Conservation (phyloP, 2,113 vertebrate species). For the Pygoscelis antarcticus region DNA sequence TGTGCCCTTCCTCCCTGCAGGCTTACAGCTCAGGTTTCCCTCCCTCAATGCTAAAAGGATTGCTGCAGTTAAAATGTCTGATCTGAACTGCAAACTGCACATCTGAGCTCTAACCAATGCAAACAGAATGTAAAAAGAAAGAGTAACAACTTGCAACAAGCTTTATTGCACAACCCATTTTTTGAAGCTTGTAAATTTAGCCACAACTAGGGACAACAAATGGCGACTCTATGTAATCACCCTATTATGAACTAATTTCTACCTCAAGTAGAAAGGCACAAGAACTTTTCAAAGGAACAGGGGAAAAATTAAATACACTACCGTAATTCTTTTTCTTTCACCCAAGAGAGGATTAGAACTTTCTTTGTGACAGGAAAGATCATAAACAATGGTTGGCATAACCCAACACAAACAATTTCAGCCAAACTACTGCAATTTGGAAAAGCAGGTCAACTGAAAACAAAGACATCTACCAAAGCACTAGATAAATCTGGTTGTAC, state of each 20-base stretch:
- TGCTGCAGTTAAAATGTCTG: neutral
- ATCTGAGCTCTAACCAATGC: neutral
- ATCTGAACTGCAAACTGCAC: neutral
- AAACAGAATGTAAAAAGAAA: neutral
- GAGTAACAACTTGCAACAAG: neutral
- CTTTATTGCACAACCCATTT: neutral
- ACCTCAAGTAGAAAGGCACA: neutral
- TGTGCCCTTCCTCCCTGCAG: neutral
- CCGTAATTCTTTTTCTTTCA: neutral
- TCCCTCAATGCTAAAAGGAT: neutral
- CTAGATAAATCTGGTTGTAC: neutral
- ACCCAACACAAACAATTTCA: neutral
- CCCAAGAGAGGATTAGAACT: neutral
- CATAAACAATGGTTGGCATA: neutral
- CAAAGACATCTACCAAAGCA: neutral
- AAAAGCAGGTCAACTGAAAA: constrained; percentile 9
- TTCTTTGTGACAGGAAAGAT: neutral
- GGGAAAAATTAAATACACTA: neutral
- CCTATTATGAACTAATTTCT: neutral
- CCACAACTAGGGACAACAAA: neutral
- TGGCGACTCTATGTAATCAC: neutral
- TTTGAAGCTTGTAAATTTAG: neutral
- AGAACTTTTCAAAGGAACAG: neutral
- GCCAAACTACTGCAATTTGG: neutral
- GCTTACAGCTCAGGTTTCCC: neutral